Evolutionary conservation across 2,113 vertebrate genomes (phyloP).

Genomic region (Pyrgilauda ruficollis): DNA sequence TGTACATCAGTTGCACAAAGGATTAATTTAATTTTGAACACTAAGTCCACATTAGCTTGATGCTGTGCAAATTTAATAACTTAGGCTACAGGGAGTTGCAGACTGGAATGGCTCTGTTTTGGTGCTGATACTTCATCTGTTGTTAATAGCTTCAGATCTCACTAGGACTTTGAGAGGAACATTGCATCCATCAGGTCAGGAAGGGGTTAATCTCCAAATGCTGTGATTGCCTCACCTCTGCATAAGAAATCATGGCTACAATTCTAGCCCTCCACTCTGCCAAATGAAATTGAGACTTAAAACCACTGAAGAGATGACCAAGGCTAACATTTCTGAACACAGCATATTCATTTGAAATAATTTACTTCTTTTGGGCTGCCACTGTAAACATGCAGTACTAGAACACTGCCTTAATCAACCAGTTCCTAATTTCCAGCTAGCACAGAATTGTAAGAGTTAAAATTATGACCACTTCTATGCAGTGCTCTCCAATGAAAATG

Average conservation of each 20-base stretch:
- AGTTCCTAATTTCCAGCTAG: background rate
- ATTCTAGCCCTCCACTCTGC: background rate
- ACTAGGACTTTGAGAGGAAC: background rate
- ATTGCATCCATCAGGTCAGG: background rate
- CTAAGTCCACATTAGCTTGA: background rate
- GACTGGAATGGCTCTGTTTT: background rate
- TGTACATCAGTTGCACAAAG: background rate
- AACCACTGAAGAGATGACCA: background rate
- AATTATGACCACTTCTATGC: background rate
- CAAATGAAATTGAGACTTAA: background rate
- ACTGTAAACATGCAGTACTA: background rate
- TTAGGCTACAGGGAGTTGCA: background rate
- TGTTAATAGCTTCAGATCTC: background rate
- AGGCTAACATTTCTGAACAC: background rate
- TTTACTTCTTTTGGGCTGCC: background rate
- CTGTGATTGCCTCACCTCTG: background rate
- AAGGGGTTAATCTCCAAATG: background rate
- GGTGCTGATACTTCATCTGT: background rate
- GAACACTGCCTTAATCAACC: background rate
- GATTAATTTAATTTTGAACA: constrained; percentile 6
- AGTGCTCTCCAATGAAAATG: rapidly evolving
- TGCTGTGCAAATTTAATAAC: background rate
- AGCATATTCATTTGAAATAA: background rate
- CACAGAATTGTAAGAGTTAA: background rate
- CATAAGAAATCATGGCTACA: background rate